Base-by-base conservation (phyloP, 2,888 invertebrate genomes). In the Drosophila affinis region DNA sequence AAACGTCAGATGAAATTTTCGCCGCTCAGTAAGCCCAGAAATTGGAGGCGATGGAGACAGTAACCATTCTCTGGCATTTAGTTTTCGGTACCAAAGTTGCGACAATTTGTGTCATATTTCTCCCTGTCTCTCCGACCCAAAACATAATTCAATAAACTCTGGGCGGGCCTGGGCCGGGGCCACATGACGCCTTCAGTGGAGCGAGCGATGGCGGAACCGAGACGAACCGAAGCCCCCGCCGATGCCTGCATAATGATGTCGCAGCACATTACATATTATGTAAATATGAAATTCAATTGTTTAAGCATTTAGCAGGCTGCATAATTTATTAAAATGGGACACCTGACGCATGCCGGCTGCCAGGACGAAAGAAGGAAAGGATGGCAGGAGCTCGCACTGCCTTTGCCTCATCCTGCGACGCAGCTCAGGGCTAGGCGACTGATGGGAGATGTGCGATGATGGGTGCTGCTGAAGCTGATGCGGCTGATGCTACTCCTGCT, bases 251-350 rank as follows among this genome's bases (percentile, higher is more conserved):
- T 89, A 85, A 85, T 85, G 89, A 89, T 85, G 89, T 89, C 86
- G 80, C 88, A 88, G 87, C 88, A 83, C 82, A 80, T 81, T 80
- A 82, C 84, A 86, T 82, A 91, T 90, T 91, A 91, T 91, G 91
- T 89, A 90, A 91, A 90, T 91, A 84, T 81, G 78, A 88, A 90
- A 90, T 91, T 91, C 89, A 91, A 91, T 91, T 91, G 88, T 91
- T 91, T 91, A 89, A 91, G 87, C 91, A 91, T 91, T 91, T 90
- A 90, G 91, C 84, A 76, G 81, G 83, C 89, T 91, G 91, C 89
- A 90, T 91, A 91, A 91, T 91, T 91, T 91, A 91, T 91, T 89
- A 90, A 89, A 90, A 86, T 82, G 87, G 81, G 85, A 89, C 91
- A 91, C 90, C 91, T 91, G 91, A 79, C 84, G 79, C 89, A 82